Percentiles rank a stretch among this genome's conserved stretches.
Conservation (phyloP, 2,888 invertebrate genomes). For the Ichneumon xanthorius region DNA sequence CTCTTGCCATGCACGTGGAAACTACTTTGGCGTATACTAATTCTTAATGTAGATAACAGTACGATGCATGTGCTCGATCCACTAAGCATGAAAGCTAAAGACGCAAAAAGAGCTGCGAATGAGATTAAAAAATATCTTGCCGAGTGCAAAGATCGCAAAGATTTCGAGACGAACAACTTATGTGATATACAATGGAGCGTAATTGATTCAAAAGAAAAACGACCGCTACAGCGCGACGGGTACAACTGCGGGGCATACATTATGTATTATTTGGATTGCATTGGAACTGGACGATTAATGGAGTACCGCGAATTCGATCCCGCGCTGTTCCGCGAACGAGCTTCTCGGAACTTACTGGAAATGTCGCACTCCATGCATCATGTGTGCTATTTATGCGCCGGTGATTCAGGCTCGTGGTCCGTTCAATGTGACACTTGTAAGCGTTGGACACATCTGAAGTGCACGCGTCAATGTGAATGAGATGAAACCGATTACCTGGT, state of each 20-base stretch:
- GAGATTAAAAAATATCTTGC: not conserved
- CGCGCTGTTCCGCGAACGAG: not conserved
- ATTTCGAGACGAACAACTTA: conserved; percentile 2
- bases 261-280: conserved; percentile 6
- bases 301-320: conserved; percentile 8
- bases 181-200: conserved; percentile 13
- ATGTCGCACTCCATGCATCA: conserved; percentile 2
- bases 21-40: conserved; percentile 5
- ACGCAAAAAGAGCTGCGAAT: not conserved
- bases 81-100: not conserved
- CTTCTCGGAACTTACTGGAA: not conserved
- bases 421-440: not conserved
- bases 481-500: not conserved
- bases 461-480: not conserved
- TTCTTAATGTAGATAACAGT: conserved; percentile 13
- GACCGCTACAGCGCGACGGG: not conserved
- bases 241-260: conserved; percentile 10
- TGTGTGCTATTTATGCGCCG: not conserved
- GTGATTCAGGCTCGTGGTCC: not conserved
- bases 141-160: not conserved
- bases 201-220: not conserved
- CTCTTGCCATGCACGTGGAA: conserved; percentile 14
- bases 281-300: conserved; percentile 1
- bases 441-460: not conserved
- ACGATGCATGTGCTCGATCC: conserved; percentile 20